A percentile compares a stretch with the other conserved stretches of the same genome.
Evolutionary conservation across 2,113 vertebrate species (phyloP).

Genomic region (Abramis brama): DNA sequence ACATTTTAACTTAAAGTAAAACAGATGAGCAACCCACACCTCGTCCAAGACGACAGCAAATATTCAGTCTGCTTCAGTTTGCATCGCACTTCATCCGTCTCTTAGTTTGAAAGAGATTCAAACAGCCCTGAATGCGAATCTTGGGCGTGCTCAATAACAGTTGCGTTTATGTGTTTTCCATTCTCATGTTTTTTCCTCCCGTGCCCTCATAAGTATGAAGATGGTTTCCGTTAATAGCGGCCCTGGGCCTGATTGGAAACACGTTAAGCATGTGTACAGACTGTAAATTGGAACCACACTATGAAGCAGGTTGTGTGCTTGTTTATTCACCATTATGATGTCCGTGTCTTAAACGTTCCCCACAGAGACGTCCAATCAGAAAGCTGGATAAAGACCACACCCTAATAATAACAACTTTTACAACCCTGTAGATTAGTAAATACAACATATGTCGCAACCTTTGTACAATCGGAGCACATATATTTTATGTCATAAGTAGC

Average conservation of each 20-base stretch:
- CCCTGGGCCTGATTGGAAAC: constrained; percentile 46
- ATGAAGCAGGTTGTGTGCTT: constrained; percentile 40
- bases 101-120: constrained; percentile 71
- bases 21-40: too few relatives aligned
- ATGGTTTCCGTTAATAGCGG: constrained; percentile 36
- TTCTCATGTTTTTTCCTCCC: not conserved
- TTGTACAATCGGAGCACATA: not conserved
- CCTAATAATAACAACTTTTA: constrained; percentile 35
- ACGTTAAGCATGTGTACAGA: constrained; percentile 35
- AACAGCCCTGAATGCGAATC: not conserved
- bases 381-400: not conserved
- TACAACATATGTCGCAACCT: not conserved
- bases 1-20: not conserved
- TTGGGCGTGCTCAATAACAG: not conserved
- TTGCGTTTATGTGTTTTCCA: constrained; percentile 34
- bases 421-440: not conserved
- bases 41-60: too few relatives aligned
- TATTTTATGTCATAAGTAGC: not conserved
- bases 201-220: constrained; percentile 37
- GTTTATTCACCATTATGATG: constrained; percentile 43
- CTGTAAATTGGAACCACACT: constrained; percentile 54
- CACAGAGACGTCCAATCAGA: constrained; percentile 45
- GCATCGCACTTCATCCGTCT: not conserved
- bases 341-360: constrained; percentile 23
- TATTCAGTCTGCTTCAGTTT: not conserved